Base-by-base conservation (phyloP, 1,140 invertebrate genomes). In the Solen grandis region DNA sequence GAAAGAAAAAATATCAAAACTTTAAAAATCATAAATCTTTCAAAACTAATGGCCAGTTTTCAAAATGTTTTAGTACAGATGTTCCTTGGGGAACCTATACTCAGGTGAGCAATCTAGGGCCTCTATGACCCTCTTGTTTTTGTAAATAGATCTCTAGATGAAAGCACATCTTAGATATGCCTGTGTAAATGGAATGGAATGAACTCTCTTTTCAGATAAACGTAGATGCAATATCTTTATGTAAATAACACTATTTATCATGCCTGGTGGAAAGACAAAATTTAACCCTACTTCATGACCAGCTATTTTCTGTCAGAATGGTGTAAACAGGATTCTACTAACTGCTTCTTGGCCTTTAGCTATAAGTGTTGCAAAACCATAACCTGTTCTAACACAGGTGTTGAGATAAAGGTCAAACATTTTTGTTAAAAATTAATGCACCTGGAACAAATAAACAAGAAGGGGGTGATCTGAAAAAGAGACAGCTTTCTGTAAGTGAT, bases 371-470 rank as follows among this genome's bases (percentile, higher is more conserved):
- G 8, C 41, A 46, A 46, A 46, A 46, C 8, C 41, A 46, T 46
- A 46, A 10, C 41, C 19, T 46, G 41, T 19, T 46, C 41, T 46
- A 46, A 46, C 19, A 46, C 41, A 10, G 41, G 41, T 46, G 8
- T 46, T 46, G 8, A 10, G 41, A 46, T 46, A 46, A 46, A 46
- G 19, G 41, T 46, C 41, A 46, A 46, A 46, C 41, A 10, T 46
- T 10, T 10, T 46, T 46, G 41, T 46, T 46, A 10, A 46, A 46
- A 46, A 46, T 19, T 46, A 8, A 46, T 8, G 41, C 41, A 46
- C 41, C 19, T 46, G 41, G 41, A 46, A 10, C 41, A 46, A 10
- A 19, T 46, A 46, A 46, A 31, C 68, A 70, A 55, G 68, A 52
- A 19, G 66, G 66, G 22, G 5, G 66, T 46, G 68, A 70, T 36